Base-by-base conservation (phyloP, 2,888 invertebrate genomes). In the Buathra laborator region DNA sequence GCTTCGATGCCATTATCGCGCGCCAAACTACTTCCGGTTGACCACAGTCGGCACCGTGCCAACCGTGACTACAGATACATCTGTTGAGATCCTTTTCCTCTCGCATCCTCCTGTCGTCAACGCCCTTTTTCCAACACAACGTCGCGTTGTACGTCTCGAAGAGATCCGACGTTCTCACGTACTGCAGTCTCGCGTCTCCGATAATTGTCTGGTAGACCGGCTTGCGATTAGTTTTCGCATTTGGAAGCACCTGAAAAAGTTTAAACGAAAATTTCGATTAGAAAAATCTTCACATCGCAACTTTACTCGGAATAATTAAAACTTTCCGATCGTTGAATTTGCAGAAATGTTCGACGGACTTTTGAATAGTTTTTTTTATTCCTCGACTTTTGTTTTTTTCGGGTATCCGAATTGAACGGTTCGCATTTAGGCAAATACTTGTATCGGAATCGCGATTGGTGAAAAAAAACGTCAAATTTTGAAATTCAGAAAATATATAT, bases 11-110 rank as follows among this genome's bases (percentile, higher is more conserved):
- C 93, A 96, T 94, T 83, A 96, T 94, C 0, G 96, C 95, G 62
- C 96, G 94, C 96, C 96, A 96, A 14, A 96, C 95, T 10, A 96
- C 95, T 92, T 96, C 96, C 3, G 96, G 96, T 88, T 96, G 95
- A 0, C 96, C 95, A 89, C 96, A 96, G 88, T 96, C 96, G 9
- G 94, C 93, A 1, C 96, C 96, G 90, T 96, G 96, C 96, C 96
- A 96, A 44, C 95, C 95, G n/a, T 94, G 94, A 75, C 94, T 93
- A 89, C 96, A 96, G 16, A 94, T 92, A 87, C 96, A 96, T 88
- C 89, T 91, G 29, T 93, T 91, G 75, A 92, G 89, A 5, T 91
- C 89, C 93, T 87, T 83, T 2, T 87, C 89, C 3, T 80, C 85
- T n/a, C 86, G 83, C 90, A 91, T 93, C 56, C 90, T 88, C n/a